Base-by-base conservation (phyloP, 2,113 vertebrate genomes). In the Tonatia bakeri region DNA sequence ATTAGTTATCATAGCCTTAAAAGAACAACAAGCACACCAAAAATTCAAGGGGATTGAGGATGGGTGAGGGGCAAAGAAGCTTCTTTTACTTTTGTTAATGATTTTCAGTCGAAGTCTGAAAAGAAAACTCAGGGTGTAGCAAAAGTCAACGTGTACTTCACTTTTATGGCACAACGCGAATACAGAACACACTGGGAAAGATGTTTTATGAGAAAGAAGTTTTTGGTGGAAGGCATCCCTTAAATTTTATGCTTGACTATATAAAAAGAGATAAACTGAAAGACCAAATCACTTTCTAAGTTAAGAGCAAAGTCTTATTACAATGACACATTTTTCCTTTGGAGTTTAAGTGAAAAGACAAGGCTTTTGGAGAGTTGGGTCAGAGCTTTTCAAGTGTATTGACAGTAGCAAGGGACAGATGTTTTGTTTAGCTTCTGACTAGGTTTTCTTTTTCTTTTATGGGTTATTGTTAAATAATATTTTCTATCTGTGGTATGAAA, bases 241-340 rank as follows among this genome's bases (percentile, higher is more conserved):
- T 96, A 92, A 93, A 88, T 79, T 97, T 97, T 97, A 97, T 96
- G 87, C 59, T 92, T 90, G 45, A 50, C 94, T 95, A 33, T 95
- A 95, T 95, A 96, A 97, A 97, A 96, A 90, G 84, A 97, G 77
- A 97, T 95, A 97, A 97, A 95, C 47, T 94, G 79, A 95, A 97
- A 97, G 92, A 92, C 59, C 84, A 82, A 90, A 50, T 92, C 65
- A 75, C 84, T 96, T 92, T 96, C 76, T 77, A 92, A 93, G 94
- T 87, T 87, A 94, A 94, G 91, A 91, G 84, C 59, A 94, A 87
- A 96, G 84, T 43, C 73, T 94, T 94, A 91, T 22, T 96, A 91
- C 87, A 96, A 95, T 81, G 86, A 87, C 52, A 79, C 3, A 1
- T 81, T 87, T 94, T 36, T 31, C 59, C 47, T 94, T 81, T 82